These are phyloP conservation scores for Tetramorium simillimum DNA, from an alignment of 1,140 invertebrate species.

Conservation along the genomic window DNA sequence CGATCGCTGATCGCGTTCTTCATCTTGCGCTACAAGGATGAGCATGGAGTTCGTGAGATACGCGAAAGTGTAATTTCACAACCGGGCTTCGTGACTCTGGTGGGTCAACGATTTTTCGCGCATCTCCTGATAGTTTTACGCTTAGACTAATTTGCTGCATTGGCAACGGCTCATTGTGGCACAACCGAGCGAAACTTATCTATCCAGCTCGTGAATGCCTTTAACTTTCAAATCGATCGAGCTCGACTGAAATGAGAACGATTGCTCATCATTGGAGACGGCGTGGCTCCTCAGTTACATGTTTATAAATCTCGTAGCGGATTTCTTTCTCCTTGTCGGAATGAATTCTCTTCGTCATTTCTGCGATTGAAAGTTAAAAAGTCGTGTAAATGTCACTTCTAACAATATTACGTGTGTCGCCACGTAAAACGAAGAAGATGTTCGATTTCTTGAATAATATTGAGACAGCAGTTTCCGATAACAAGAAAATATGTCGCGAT, in stretches of 20 bases:
- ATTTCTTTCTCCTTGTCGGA: not conserved
- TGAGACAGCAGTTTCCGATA: not conserved
- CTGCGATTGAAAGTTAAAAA: not conserved
- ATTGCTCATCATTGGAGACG: constrained; percentile 11
- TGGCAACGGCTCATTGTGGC: constrained; percentile 1
- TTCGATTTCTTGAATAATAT: not conserved
- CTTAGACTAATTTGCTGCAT: not conserved
- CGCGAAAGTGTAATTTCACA: constrained; percentile 7
- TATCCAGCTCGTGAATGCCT: not conserved
- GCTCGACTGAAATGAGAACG: constrained; percentile 2
- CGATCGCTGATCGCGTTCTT: constrained; percentile 20
- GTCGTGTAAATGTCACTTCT: not conserved
- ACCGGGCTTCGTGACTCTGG: not conserved
- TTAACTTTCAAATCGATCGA: not conserved
- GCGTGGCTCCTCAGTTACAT: not conserved
- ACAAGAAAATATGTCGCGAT: not conserved
- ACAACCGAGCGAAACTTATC: constrained; percentile 27
- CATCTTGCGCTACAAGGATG: not conserved
- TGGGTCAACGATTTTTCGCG: not conserved
- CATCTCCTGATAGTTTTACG: not conserved
- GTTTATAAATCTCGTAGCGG: not conserved
- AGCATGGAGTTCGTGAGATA: not conserved
- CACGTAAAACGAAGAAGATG: not conserved
- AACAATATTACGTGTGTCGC: constrained; percentile 22
- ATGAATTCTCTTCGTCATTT: not conserved